Evolutionary conservation across 2,797 vertebrate species (phyloP), one percentile per base, ranked within the genome.

Genomic region (Polyboroides typus): DNA sequence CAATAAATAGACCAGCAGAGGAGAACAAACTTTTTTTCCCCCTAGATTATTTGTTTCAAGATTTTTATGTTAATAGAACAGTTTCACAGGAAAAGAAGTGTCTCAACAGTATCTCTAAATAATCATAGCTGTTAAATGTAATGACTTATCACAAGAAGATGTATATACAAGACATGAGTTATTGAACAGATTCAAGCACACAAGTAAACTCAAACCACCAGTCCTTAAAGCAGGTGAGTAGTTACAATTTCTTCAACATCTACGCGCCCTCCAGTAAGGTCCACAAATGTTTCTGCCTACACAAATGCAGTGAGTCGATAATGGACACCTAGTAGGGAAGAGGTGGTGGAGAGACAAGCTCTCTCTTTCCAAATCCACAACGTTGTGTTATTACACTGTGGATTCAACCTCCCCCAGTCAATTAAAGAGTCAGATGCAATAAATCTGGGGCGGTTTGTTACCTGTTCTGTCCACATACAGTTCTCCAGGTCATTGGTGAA

Each of bases 81-180:
- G 71, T 89, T 80, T 87, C 90, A 92, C 92, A 96, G 92, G 74
- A 60, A 72, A 11, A 55, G 27, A 80, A 96, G 94, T 76, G 94
- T 96, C 97, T 97, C 98, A 97, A 95, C 83, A 95, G 80, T 94
- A 73, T 50, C 48, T 91, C 96, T 96, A 95, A 88, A 45, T 52
- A 97, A 96, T 70, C 96, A 94, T 95, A 93, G 38, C 85, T 95
- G 92, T 97, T 97, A 91, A 90, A 67, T 6, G 58, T 90, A 96
- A 96, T 96, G 91, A 96, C 97, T 97, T 91, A 71, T 96, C 95
- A 97, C 92, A 98, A 98, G 97, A 95, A 96, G 91, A 96, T 75
- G 93, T 34, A 71, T 44, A 62, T 75, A 92, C 25, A 64, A 88
- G 94, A 94, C 95, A 94, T 11, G 42, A 95, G 94, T 93, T 94